Evolutionary conservation across 1,140 invertebrate genomes (phyloP).

Genomic region (Babylonia areolata): DNA sequence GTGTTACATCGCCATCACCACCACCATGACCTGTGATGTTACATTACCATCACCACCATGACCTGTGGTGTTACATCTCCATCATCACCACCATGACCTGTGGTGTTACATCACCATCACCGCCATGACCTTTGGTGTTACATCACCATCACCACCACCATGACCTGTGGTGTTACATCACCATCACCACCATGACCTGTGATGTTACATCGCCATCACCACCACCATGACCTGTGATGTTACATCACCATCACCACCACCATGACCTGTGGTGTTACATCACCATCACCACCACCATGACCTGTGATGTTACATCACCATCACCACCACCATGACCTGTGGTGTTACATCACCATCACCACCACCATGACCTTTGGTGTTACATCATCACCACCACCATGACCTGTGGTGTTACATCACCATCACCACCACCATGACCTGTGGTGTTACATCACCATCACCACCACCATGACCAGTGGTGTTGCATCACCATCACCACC

Average conservation of each 20-base stretch:
- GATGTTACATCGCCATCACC: background rate
- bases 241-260: too few relatives aligned
- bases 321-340: too few relatives aligned
- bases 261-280: too few relatives aligned
- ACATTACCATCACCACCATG: background rate
- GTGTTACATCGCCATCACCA: slow-evolving; percentile 1
- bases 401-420: too few relatives aligned
- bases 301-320: too few relatives aligned
- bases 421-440: slow-evolving; percentile 20
- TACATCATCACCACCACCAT: slow-evolving; percentile 36
- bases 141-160: slow-evolving; percentile 29
- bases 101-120: slow-evolving; percentile 36
- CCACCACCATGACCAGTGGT: too few relatives aligned
- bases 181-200: background rate
- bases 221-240: too few relatives aligned
- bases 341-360: background rate
- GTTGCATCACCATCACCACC: background rate
- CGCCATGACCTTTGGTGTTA: slow-evolving; percentile 30
- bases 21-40: too few relatives aligned
- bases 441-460: slow-evolving; percentile 35
- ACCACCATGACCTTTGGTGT: too few relatives aligned
- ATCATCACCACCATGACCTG: slow-evolving; percentile 15
- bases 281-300: background rate
- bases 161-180: too few relatives aligned
- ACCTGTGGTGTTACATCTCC: too few relatives aligned